Evolutionary conservation across 2,113 vertebrate genomes (phyloP), one percentile per base, ranked within the genome.

Genomic region (Chroicocephalus ridibundus): DNA sequence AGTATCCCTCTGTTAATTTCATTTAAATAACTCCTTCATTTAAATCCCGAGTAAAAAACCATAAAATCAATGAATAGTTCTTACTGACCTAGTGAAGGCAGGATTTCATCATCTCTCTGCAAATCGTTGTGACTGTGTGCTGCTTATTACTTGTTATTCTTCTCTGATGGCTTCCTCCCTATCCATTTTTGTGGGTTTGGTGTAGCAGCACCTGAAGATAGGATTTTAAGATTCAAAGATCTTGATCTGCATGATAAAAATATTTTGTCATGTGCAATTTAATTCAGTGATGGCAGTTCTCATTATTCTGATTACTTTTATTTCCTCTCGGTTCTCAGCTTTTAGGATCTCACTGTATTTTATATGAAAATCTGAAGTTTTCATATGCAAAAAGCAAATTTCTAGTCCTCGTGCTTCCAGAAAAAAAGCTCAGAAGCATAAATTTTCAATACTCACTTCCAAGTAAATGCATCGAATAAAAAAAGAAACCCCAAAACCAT

Each of bases 211-310:
- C 91, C 91, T 93, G 91, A 97, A 65, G 77, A 31, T 3, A 20
- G 44, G 27, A 46, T 44, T 91, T 94, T 69, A 71, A 61, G 27
- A 94, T 69, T 76, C 13, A 55, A 60, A 87, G 52, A 60, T 52
- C 74, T 91, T 32, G 52, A 79, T 95, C 49, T 96, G 40, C 77
- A 89, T 91, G 70, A 96, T 93, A 84, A 93, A 93, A 91, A 91
- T 95, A 89, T 75, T 95, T 95, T 79, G 38, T 47, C 66, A 60
- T 64, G 36, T 94, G 89, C 40, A 49, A 65, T 91, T 94, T 84
- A 79, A 82, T 84, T 93, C 83, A 49, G 38, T 57, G 76, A 91
- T 91, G 81, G 51, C 65, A 75, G 70, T 83, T 93, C 77, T 95
- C 24, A 24, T 94, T 85, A 85, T 96, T 91, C 74, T 75, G 69